phyloP scores from a whole-genome alignment of 2,113 vertebrate species.

The Tragelaphus imberbis region DNA sequence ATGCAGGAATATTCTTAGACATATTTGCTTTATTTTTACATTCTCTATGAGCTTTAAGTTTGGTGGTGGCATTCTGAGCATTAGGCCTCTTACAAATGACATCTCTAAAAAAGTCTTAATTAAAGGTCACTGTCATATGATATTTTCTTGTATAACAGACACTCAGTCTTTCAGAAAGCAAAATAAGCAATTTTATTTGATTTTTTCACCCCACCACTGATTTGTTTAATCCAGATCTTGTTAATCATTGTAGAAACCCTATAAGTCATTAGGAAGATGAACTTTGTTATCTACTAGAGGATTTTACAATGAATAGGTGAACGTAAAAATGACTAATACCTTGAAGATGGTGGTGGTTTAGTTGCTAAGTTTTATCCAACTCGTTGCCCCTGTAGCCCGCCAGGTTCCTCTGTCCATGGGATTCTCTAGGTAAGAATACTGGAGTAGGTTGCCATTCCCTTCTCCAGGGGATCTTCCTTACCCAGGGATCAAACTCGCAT shows the following conservation, averaged over 20 bases:
- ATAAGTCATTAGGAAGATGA: slow-evolving; percentile 38
- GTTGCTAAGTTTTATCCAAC: background rate
- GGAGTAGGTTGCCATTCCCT: background rate
- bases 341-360: background rate
- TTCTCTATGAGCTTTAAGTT: slow-evolving; percentile 45
- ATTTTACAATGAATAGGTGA: slow-evolving; percentile 33
- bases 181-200: background rate
- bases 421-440: background rate
- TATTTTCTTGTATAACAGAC: slow-evolving; percentile 25
- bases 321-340: slow-evolving; percentile 6
- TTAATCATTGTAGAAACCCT: slow-evolving; percentile 15
- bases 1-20: slow-evolving; percentile 61
- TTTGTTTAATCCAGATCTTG: slow-evolving; percentile 26
- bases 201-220: background rate
- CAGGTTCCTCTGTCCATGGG: background rate
- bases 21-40: slow-evolving; percentile 34
- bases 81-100: background rate
- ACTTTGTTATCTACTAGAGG: background rate
- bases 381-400: background rate
- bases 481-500: background rate
- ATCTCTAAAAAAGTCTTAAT: slow-evolving; percentile 3
- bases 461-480: background rate
- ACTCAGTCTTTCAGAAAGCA: slow-evolving; percentile 38
- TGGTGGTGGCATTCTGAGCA: background rate
- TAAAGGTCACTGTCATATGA: background rate